Evolutionary conservation across 1,140 invertebrate species (phyloP).

Genomic region (Aphaenogaster rudis): DNA sequence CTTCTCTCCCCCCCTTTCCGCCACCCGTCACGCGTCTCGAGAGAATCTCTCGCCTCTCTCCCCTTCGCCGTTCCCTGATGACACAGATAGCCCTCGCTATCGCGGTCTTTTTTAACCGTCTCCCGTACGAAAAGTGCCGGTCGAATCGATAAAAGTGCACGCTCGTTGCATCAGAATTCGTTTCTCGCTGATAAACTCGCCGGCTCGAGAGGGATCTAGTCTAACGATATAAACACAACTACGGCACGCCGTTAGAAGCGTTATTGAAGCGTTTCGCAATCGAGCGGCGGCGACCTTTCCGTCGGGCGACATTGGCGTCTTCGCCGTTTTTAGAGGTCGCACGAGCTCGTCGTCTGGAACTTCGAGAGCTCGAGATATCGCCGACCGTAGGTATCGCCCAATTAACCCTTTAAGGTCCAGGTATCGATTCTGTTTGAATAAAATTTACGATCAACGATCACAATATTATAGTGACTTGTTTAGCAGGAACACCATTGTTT

Average conservation of each 20-base stretch:
- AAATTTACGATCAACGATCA: too few relatives aligned
- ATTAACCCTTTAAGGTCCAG: neutral
- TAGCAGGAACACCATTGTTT: too few relatives aligned
- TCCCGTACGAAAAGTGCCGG: neutral
- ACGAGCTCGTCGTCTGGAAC: neutral
- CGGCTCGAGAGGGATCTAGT: neutral
- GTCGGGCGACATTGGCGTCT: conserved; percentile 4
- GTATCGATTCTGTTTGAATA: too few relatives aligned
- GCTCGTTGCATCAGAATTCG: neutral
- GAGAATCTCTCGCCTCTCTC: neutral
- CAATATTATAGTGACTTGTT: too few relatives aligned
- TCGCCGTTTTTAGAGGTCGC: neutral
- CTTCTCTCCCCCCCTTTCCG: neutral
- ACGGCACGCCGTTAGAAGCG: conserved; percentile 18
- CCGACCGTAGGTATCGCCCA: neutral
- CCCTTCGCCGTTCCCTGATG: neutral
- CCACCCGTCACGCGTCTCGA: neutral
- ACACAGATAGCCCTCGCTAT: conserved; percentile 38
- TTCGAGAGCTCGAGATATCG: neutral
- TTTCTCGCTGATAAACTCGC: neutral
- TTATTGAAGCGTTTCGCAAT: conserved; percentile 23
- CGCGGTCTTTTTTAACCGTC: neutral
- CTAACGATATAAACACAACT: conserved; percentile 18
- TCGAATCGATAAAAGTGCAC: conserved; percentile 12
- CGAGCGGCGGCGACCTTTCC: neutral